A percentile compares a stretch with the other conserved stretches of the same genome.
Evolutionary conservation across 2,888 invertebrate genomes (phyloP).

Genomic region (Ennomos fuscantarius): DNA sequence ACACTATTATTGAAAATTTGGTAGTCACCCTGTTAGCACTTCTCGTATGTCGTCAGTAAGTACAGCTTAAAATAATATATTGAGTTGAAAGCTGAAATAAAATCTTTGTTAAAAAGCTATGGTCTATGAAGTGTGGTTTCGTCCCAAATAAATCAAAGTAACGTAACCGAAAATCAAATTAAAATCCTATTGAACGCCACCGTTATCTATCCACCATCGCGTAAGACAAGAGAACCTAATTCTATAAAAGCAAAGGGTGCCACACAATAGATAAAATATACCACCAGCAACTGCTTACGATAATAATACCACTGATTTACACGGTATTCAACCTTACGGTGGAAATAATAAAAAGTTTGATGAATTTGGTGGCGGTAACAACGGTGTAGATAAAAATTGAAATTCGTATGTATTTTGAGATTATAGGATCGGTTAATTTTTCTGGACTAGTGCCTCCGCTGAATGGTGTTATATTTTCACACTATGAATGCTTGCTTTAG

Average conservation of each 20-base stretch:
- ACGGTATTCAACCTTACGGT: constrained; percentile 45
- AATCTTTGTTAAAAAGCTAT: too few species aligned
- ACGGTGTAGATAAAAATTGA: constrained; percentile 48
- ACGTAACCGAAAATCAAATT: constrained; percentile 59
- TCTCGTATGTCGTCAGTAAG: too few species aligned
- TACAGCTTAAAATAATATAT: too few species aligned
- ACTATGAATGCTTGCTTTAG: constrained; percentile 51
- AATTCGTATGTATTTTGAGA: constrained; percentile 61
- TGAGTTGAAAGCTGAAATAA: too few species aligned
- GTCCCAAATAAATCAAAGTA: constrained; percentile 24
- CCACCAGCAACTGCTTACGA: constrained; percentile 25
- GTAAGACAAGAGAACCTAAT: constrained; percentile 72
- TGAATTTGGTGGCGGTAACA: constrained; percentile 20
- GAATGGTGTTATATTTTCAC: constrained; percentile 65
- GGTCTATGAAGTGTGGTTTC: not conserved
- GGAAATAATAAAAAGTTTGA: constrained; percentile 34
- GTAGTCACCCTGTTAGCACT: too few species aligned
- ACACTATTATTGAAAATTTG: too few species aligned
- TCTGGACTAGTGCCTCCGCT: constrained; percentile 75
- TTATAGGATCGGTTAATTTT: constrained; percentile 79
- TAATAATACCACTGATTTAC: constrained; percentile 15
- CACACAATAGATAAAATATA: constrained; percentile 64
- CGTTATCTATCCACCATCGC: constrained; percentile 74
- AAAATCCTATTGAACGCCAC: constrained; percentile 64
- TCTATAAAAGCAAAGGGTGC: constrained; percentile 78